Conservation (phyloP, 1,140 invertebrate species). For the Cyphomyrmex costatus region DNA sequence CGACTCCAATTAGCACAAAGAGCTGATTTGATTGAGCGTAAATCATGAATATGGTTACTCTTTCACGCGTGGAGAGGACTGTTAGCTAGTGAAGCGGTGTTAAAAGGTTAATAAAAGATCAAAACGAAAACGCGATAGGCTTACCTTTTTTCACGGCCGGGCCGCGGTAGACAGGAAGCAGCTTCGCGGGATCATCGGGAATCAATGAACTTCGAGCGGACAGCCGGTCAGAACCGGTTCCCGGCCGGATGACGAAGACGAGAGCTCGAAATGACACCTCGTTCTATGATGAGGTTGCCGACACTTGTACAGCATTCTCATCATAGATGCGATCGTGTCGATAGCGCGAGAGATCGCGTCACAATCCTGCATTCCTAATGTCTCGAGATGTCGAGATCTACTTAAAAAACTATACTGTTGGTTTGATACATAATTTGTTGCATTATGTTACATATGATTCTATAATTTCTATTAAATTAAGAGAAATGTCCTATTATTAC, state of each 20-base stretch:
- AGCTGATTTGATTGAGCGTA: background rate
- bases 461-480: background rate
- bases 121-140: background rate
- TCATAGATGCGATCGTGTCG: conserved; percentile 24
- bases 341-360: background rate
- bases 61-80: background rate
- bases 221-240: conserved; percentile 67
- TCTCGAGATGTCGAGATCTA: background rate
- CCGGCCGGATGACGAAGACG: conserved; percentile 64
- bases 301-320: conserved; percentile 26
- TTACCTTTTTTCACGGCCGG: conserved; percentile 4
- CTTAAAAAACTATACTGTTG: background rate
- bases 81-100: background rate
- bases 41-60: background rate
- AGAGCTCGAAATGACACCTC: conserved; percentile 70
- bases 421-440: background rate
- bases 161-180: conserved; percentile 59
- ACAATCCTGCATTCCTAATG: background rate
- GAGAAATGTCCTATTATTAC: background rate
- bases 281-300: conserved; percentile 62
- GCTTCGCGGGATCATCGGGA: conserved; percentile 57
- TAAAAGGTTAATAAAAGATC: background rate
- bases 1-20: conserved; percentile 39
- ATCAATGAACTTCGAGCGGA: conserved; percentile 70
- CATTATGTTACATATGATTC: background rate